Percentiles rank a stretch among this genome's conserved stretches.
These are phyloP conservation scores for Pseudoips prasinana DNA, from an alignment of 2,888 invertebrate species.

Conservation along the genomic window DNA sequence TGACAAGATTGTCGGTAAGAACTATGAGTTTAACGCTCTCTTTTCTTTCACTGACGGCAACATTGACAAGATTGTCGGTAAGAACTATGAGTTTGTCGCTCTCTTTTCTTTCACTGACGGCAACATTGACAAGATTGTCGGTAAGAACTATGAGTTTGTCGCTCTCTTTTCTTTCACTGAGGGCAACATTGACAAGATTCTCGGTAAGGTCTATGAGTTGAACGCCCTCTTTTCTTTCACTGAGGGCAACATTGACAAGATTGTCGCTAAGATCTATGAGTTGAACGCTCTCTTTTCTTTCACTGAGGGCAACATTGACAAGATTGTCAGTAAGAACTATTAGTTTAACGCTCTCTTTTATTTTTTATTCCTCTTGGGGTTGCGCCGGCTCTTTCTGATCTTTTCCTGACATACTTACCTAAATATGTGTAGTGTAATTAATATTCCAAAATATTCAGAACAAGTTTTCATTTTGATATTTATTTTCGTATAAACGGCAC, in stretches of 20 bases:
- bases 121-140: constrained; percentile 84
- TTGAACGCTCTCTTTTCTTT: no score
- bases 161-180: constrained; percentile 92
- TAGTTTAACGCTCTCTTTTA: no score
- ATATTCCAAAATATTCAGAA: no score
- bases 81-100: constrained; percentile 58
- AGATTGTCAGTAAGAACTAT: constrained; percentile 84
- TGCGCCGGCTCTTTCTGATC: no score
- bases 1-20: constrained; percentile 83
- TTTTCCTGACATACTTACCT: no score
- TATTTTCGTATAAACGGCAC: no score
- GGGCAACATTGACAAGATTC: constrained; percentile 85
- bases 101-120: constrained; percentile 91
- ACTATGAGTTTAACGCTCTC: constrained; percentile 77
- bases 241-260: constrained; percentile 86
- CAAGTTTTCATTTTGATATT: no score
- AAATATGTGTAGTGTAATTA: no score
- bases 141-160: constrained; percentile 66
- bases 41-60: constrained; percentile 90
- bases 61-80: constrained; percentile 85
- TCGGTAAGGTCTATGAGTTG: no score
- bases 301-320: constrained; percentile 88
- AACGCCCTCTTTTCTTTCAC: no score
- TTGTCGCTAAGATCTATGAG: constrained; percentile 85
- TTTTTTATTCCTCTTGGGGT: no score